Evolutionary conservation across 2,888 invertebrate genomes (phyloP), one percentile per base, ranked within the genome.

Genomic region (Yponomeuta sedellus): DNA sequence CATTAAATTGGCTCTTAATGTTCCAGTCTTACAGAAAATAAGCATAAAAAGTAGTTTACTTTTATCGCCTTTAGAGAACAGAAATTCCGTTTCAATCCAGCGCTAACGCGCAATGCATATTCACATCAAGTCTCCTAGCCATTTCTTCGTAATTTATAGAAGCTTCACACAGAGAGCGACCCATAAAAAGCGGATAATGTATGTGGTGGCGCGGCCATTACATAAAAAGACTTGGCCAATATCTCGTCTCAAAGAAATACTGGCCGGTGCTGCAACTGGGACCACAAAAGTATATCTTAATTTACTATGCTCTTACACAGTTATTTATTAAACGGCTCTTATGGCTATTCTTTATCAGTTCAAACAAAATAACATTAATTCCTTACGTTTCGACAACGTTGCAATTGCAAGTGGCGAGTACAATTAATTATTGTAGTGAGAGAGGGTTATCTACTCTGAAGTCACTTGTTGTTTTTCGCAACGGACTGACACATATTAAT

Each of bases 131-230:
- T 20, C 25, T 59, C 11, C 22, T 11, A 59, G 62, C 34, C 16
- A 62, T 62, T 34, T 39, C 62, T 34, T 19, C 19, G 62, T 34
- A 62, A 62, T 62, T 62, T 62, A 62, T 62, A 28, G 19, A n/a
- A 12, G 34, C 39, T 39, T 62, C 34, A 19, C 19, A 59, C 25
- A 40, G 62, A 39, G 34, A 19, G 11, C 39, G 67, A 68, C 67
- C 65, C 68, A 61, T 68, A 68, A 68, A 68, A 69, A 68, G 66
- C 57, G 66, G 67, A 69, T 67, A 69, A 68, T 67, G 67, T 67
- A 64, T 66, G 67, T 68, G 65, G 65, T 68, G 57, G 66, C 25
- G 70, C 67, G 69, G 67, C 68, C 68, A 70, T 72, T 71, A 69
- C 67, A 69, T 69, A 52, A 52, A 52, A 52, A 52, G 44, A 52